Percentiles rank a stretch among this genome's conserved stretches.
phyloP scores from a whole-genome alignment of 2,797 vertebrate species.

The Acanthurus lineatus region DNA sequence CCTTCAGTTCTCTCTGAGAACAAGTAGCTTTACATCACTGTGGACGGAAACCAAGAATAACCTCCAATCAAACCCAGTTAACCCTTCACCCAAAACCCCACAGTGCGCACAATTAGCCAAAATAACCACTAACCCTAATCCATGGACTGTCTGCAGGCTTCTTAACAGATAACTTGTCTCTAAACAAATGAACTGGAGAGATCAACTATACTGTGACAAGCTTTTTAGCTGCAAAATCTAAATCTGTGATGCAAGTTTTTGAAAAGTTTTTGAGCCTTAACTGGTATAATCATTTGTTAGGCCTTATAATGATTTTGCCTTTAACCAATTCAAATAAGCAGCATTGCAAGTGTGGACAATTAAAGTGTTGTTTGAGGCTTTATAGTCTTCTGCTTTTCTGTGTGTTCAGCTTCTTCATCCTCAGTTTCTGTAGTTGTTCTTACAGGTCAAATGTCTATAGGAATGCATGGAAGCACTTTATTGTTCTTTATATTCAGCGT shows the following conservation, averaged over 20 bases:
- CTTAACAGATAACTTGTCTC: constrained; percentile 26
- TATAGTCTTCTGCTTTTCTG: constrained; percentile 15
- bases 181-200: neutral
- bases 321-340: constrained; percentile 10
- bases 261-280: constrained; percentile 36
- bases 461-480: constrained; percentile 83
- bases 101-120: constrained; percentile 46
- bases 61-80: constrained; percentile 49
- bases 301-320: constrained; percentile 49
- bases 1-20: constrained; percentile 30
- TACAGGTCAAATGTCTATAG: constrained; percentile 59
- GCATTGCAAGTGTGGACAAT: constrained; percentile 27
- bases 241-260: constrained; percentile 3
- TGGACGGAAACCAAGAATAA: constrained; percentile 58
- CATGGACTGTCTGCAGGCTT: constrained; percentile 43
- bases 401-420: constrained; percentile 5
- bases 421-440: constrained; percentile 34
- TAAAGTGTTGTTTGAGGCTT: constrained; percentile 37
- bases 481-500: constrained; percentile 53
- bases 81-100: constrained; percentile 63
- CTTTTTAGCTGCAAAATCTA: neutral
- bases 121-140: constrained; percentile 73
- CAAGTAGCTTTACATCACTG: constrained; percentile 63
- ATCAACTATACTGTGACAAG: too few species aligned
- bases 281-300: constrained; percentile 18